Evolutionary conservation across 2,113 vertebrate genomes (phyloP).

Genomic region (Callaeas wilsoni): DNA sequence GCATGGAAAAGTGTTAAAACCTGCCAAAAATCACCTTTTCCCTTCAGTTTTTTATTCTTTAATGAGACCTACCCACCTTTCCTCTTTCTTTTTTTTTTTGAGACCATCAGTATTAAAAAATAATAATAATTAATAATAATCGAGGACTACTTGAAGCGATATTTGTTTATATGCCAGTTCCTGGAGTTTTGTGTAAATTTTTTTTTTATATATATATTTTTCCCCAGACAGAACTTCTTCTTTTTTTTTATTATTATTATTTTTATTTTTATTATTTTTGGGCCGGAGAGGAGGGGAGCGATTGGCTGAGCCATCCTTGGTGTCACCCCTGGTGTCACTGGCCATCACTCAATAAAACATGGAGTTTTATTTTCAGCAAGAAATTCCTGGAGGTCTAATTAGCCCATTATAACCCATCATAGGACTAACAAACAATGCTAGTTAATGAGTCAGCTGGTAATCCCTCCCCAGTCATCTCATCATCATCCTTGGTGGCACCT

Average conservation of each 20-base stretch:
- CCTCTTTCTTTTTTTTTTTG: constrained; percentile 1
- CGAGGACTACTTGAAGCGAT: constrained; percentile 80
- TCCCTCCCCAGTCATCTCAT: neutral
- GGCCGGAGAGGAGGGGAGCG: neutral
- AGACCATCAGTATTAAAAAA: constrained; percentile 83
- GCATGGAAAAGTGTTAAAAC: constrained; percentile 49
- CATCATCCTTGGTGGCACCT: neutral
- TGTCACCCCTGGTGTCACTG: neutral
- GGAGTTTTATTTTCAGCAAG: neutral
- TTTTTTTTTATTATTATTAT: neutral
- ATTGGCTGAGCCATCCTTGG: neutral
- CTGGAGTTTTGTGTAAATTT: constrained; percentile 74
- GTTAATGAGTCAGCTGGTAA: neutral
- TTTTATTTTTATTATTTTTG: neutral
- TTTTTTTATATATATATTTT: constrained; percentile 25
- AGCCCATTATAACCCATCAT: neutral
- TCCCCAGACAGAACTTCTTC: neutral
- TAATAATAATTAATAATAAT: constrained; percentile 73
- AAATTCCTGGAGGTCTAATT: neutral
- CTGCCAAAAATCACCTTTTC: constrained; percentile 61
- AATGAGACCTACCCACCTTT: constrained; percentile 46
- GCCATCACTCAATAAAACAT: neutral
- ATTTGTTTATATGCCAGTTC: constrained; percentile 74
- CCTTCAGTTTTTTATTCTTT: constrained; percentile 9
- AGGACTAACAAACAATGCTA: neutral